These are phyloP conservation scores for Hydroisotoma schaefferi DNA, from an alignment of 2,888 invertebrate species.

Conservation along the genomic window DNA sequence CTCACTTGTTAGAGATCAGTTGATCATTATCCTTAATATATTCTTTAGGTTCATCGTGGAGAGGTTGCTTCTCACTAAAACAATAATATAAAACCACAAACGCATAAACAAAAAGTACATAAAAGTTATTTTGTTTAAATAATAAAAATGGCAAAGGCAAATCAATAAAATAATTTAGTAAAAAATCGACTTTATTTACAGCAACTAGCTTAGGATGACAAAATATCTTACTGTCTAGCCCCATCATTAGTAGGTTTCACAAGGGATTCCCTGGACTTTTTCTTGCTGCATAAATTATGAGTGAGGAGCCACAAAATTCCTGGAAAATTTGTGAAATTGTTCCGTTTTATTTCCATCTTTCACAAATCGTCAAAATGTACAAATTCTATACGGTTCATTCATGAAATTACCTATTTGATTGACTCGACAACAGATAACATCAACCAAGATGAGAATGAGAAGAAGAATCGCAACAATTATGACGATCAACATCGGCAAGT, in stretches of 20 bases:
- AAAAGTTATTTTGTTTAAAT: background rate
- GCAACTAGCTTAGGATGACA: background rate
- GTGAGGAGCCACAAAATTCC: constrained; percentile 30
- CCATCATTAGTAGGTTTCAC: constrained; percentile 30
- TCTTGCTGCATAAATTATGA: constrained; percentile 27
- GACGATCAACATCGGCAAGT: constrained; percentile 78
- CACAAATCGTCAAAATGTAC: background rate
- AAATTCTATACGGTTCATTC: background rate
- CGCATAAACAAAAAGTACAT: background rate
- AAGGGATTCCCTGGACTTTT: constrained; percentile 29
- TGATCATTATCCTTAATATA: background rate
- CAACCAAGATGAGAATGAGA: constrained; percentile 68
- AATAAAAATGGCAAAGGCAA: background rate
- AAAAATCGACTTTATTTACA: constrained; percentile 1
- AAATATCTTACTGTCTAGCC: constrained; percentile 20
- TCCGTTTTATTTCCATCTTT: background rate
- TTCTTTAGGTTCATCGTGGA: constrained; percentile 19
- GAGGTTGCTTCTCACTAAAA: constrained; percentile 40
- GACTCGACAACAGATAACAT: constrained; percentile 73
- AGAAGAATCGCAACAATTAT: constrained; percentile 71
- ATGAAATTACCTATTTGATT: constrained; percentile 56
- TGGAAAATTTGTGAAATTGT: constrained; percentile 6
- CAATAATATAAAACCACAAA: background rate
- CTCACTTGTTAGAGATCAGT: background rate
- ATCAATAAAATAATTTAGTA: constrained; percentile 1